Evolutionary conservation across 2,113 vertebrate genomes (phyloP).

Genomic region (Xenopus laevis): DNA sequence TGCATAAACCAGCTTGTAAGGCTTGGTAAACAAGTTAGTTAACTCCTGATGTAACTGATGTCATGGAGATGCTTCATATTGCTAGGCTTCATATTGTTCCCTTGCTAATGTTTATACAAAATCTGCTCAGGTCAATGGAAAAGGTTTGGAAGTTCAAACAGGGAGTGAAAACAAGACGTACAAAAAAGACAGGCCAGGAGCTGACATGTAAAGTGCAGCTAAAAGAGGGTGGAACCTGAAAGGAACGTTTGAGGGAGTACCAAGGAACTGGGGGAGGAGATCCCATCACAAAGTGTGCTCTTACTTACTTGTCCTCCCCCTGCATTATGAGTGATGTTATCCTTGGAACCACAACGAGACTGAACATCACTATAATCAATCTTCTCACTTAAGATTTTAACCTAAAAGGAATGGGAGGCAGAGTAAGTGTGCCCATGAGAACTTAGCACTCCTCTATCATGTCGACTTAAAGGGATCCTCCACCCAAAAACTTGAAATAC

Average conservation of each 20-base stretch:
- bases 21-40: too few species aligned
- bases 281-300: constrained; percentile 46
- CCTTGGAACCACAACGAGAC: constrained; percentile 88
- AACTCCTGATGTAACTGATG: too few species aligned
- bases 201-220: constrained; percentile 15
- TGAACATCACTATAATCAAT: constrained; percentile 83
- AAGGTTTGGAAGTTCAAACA: constrained; percentile 46
- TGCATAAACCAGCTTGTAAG: too few species aligned
- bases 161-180: constrained; percentile 26
- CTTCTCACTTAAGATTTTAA: constrained; percentile 93
- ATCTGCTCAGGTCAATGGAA: constrained; percentile 4
- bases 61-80: too few species aligned
- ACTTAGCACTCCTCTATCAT: not conserved
- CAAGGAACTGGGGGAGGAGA: constrained; percentile 47
- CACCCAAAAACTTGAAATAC: too few species aligned
- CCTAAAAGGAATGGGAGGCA: constrained; percentile 81
- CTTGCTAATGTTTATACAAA: constrained; percentile 1
- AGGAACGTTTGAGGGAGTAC: constrained; percentile 34
- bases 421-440: not conserved
- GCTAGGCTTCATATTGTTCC: too few species aligned
- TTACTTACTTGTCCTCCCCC: constrained; percentile 88
- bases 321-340: constrained; percentile 86
- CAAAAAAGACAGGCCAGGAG: constrained; percentile 41
- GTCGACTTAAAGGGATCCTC: too few species aligned
- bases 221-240: constrained; percentile 40